Conservation (phyloP, 2,888 invertebrate genomes). For the Hemithea aestivaria region DNA sequence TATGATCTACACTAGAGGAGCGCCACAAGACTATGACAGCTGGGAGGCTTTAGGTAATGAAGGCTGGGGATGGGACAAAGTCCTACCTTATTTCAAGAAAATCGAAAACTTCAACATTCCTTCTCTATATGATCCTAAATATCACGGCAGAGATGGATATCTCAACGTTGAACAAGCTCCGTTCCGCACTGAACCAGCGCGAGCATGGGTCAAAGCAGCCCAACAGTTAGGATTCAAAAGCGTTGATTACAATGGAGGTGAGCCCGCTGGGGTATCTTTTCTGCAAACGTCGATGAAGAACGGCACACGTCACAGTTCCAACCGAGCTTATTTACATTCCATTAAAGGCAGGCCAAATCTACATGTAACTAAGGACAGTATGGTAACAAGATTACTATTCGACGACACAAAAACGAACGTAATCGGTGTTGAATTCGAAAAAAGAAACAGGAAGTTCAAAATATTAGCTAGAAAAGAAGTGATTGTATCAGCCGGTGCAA, state of each 20-base stretch:
- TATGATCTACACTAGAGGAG: conserved; percentile 88
- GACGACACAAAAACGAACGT: conserved; percentile 76
- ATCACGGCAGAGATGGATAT: conserved; percentile 78
- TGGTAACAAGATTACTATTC: conserved; percentile 80
- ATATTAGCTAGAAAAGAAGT: conserved; percentile 84
- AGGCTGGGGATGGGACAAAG: conserved; percentile 86
- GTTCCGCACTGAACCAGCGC: conserved; percentile 69
- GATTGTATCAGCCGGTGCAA: conserved; percentile 86
- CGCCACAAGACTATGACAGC: conserved; percentile 84
- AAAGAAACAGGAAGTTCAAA: conserved; percentile 67
- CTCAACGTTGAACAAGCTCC: conserved; percentile 77
- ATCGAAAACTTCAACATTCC: conserved; percentile 84
- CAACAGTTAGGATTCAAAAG: conserved; percentile 79
- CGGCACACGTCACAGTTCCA: conserved; percentile 83
- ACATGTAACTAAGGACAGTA: conserved; percentile 78
- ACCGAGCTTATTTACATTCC: conserved; percentile 82
- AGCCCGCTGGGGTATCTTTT: conserved; percentile 80
- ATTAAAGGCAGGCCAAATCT: conserved; percentile 80
- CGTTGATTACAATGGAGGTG: conserved; percentile 81
- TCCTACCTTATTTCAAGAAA: conserved; percentile 88
- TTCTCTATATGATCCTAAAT: conserved; percentile 65
- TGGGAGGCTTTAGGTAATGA: conserved; percentile 86
- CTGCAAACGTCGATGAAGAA: conserved; percentile 82
- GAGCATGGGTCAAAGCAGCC: conserved; percentile 81
- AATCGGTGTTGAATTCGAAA: conserved; percentile 80